Percentiles rank a stretch among this genome's conserved stretches.
These are phyloP conservation scores for Periphyllus acericola DNA, from an alignment of 2,888 invertebrate species.

Conservation along the genomic window DNA sequence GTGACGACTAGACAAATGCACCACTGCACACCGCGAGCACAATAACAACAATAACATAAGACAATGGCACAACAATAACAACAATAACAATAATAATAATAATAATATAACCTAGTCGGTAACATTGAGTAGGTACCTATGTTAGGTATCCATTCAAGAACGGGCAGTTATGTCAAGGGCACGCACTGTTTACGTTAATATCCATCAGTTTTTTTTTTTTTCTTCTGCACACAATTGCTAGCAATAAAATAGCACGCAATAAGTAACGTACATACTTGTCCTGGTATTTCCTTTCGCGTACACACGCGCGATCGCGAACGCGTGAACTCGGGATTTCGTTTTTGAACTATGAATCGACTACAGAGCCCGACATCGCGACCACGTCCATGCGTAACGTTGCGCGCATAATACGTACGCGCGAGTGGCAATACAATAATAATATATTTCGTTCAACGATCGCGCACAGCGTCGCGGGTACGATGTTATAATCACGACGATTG, in stretches of 20 bases:
- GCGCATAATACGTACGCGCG: neutral
- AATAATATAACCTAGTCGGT: neutral
- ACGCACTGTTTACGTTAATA: conserved; percentile 54
- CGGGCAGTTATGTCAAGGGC: conserved; percentile 59
- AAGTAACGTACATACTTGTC: conserved; percentile 45
- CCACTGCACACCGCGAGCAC: neutral
- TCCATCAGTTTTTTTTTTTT: conserved; percentile 17
- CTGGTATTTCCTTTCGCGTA: conserved; percentile 50
- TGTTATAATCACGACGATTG: neutral
- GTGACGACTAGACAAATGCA: neutral
- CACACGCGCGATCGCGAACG: neutral
- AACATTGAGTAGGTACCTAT: conserved; percentile 20
- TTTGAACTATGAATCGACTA: conserved; percentile 31
- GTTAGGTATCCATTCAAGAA: conserved; percentile 55
- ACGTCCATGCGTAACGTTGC: neutral
- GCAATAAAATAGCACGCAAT: conserved; percentile 57
- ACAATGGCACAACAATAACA: neutral
- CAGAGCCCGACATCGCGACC: neutral
- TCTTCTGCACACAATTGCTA: conserved; percentile 11
- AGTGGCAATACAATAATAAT: neutral
- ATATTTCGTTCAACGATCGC: neutral
- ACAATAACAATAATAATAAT: neutral
- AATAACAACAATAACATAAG: conserved; percentile 3
- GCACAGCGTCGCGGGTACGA: neutral
- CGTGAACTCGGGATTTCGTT: neutral